Evolutionary conservation across 2,888 invertebrate species (phyloP).

Genomic region (Morpho achilles): DNA sequence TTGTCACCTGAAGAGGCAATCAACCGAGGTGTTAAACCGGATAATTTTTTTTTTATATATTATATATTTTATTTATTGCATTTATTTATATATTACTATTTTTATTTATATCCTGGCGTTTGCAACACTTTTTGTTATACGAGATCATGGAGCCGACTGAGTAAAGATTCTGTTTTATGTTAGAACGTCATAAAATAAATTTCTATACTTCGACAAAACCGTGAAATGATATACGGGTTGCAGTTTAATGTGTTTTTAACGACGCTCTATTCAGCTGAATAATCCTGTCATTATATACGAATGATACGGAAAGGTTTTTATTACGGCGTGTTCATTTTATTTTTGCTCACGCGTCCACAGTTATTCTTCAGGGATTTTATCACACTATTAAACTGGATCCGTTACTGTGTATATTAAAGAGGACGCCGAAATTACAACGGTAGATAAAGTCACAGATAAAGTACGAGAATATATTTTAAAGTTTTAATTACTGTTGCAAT

Average conservation of each 20-base stretch:
- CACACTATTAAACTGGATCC: constrained; percentile 13
- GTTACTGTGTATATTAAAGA: constrained; percentile 10
- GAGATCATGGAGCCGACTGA: too few species aligned
- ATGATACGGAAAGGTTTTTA: constrained; percentile 24
- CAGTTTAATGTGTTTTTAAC: constrained; percentile 30
- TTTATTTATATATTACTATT: too few species aligned
- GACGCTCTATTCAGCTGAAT: constrained; percentile 27
- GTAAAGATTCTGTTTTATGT: too few species aligned
- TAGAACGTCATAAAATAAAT: constrained; percentile 4
- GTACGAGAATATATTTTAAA: neutral
- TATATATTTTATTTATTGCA: too few species aligned
- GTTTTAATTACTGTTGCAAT: too few species aligned
- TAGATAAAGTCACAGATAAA: constrained; percentile 8
- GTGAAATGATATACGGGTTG: constrained; percentile 31
- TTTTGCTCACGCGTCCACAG: constrained; percentile 15
- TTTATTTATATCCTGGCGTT: too few species aligned
- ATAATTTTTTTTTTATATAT: too few species aligned
- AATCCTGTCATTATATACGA: constrained; percentile 22
- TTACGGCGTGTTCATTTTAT: constrained; percentile 21
- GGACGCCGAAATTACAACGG: constrained; percentile 1
- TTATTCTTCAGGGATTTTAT: constrained; percentile 16
- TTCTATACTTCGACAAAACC: constrained; percentile 19
- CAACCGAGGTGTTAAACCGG: too few species aligned
- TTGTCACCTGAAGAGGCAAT: too few species aligned
- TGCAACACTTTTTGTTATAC: too few species aligned